These are phyloP conservation scores for Sarcophaga rosellei DNA, from an alignment of 2,888 invertebrate genomes.

Conservation along the genomic window DNA sequence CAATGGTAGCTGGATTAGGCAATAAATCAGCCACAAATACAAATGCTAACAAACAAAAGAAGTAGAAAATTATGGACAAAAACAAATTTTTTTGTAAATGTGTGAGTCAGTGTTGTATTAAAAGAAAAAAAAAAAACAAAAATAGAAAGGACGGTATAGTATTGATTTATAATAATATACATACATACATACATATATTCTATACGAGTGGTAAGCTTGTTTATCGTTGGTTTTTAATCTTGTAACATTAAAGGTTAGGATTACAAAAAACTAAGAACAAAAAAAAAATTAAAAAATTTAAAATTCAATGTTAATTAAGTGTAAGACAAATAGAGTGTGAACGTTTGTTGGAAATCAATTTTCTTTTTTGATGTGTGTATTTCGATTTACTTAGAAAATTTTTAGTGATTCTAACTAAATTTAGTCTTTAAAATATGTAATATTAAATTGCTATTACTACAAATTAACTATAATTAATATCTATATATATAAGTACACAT, in stretches of 20 bases:
- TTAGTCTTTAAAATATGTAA: conserved; percentile 27
- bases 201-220: conserved; percentile 38
- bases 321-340: background rate
- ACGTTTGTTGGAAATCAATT: background rate
- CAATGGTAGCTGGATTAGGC: conserved; percentile 3
- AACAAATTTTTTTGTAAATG: background rate
- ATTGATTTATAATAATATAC: background rate
- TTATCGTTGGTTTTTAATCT: conserved; percentile 22
- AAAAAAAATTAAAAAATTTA: background rate
- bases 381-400: conserved; percentile 43
- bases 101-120: background rate
- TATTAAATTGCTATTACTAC: background rate
- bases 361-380: conserved; percentile 28
- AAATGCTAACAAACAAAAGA: conserved; percentile 54
- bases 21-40: conserved; percentile 36
- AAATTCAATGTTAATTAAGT: background rate
- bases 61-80: conserved; percentile 27
- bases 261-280: background rate
- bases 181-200: background rate
- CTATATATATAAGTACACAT: background rate
- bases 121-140: background rate
- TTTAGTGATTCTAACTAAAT: conserved; percentile 42
- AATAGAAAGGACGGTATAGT: background rate
- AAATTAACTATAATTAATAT: background rate
- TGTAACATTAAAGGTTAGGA: background rate